phyloP scores from a whole-genome alignment of 1,140 invertebrate species.

The Grapholita molesta region DNA sequence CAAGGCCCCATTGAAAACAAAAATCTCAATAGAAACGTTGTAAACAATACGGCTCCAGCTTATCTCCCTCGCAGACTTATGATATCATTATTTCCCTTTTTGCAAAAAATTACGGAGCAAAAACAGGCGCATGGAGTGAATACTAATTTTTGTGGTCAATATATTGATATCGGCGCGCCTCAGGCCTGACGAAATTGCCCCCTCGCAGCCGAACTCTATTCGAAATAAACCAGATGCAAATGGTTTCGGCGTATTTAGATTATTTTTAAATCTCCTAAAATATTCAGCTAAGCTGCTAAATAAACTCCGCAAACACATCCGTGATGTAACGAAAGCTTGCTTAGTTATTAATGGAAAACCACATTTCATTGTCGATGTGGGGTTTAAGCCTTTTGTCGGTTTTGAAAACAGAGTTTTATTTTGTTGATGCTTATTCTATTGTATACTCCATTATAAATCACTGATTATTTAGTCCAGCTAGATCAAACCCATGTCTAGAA shows the following conservation, averaged over 20 bases:
- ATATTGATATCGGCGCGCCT: slow-evolving; percentile 53
- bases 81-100: slow-evolving; percentile 74
- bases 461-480: background rate
- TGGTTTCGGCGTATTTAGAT: slow-evolving; percentile 47
- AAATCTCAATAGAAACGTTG: slow-evolving; percentile 55
- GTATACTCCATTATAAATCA: background rate
- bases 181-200: slow-evolving; percentile 41
- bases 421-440: slow-evolving; percentile 12
- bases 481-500: slow-evolving; percentile 36
- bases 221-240: slow-evolving; percentile 59
- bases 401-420: slow-evolving; percentile 5
- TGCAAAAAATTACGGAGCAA: slow-evolving; percentile 67
- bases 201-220: slow-evolving; percentile 54
- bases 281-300: slow-evolving; percentile 62
- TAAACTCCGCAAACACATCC: slow-evolving; percentile 75
- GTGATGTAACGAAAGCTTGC: slow-evolving; percentile 59
- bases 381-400: slow-evolving; percentile 38
- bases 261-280: slow-evolving; percentile 70
- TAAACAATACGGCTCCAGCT: slow-evolving; percentile 60
- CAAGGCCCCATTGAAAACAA: slow-evolving; percentile 23
- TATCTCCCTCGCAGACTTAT: slow-evolving; percentile 64
- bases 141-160: slow-evolving; percentile 69
- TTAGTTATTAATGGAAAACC: slow-evolving; percentile 74
- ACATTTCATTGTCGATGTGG: slow-evolving; percentile 74
- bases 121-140: slow-evolving; percentile 60